phyloP scores from a whole-genome alignment of 2,113 vertebrate genomes.

The Panthera leo region DNA sequence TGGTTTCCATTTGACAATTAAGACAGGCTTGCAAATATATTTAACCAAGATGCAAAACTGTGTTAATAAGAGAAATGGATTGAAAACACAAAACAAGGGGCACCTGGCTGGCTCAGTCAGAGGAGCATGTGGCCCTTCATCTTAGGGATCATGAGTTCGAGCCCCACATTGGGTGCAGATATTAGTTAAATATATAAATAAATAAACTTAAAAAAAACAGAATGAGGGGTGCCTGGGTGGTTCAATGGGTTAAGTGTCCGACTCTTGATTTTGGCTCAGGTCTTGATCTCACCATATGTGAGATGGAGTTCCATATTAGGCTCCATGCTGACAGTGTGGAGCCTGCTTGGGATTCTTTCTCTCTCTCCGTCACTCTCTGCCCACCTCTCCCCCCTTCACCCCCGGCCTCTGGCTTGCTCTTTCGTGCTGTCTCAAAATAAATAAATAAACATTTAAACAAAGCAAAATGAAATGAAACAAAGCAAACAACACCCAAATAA shows the following conservation, averaged over 20 bases:
- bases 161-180: background rate
- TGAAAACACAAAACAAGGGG: background rate
- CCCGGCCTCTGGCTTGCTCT: too few relatives aligned
- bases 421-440: background rate
- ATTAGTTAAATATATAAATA: background rate
- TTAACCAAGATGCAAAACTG: constrained; percentile 38
- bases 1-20: constrained; percentile 49
- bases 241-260: too few relatives aligned
- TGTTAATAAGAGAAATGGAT: constrained; percentile 6
- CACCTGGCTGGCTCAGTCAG: background rate
- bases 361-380: too few relatives aligned
- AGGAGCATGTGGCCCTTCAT: background rate
- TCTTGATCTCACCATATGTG: too few relatives aligned
- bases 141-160: background rate
- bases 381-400: too few relatives aligned
- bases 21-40: constrained; percentile 20
- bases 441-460: background rate
- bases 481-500: background rate
- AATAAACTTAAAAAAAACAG: background rate
- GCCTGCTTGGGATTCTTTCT: too few relatives aligned
- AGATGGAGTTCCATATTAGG: too few relatives aligned
- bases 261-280: too few relatives aligned
- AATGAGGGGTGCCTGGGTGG: too few relatives aligned
- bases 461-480: background rate
- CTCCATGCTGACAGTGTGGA: too few relatives aligned